Conservation (phyloP, 2,888 invertebrate genomes). For the Brachyopa scutellaris region DNA sequence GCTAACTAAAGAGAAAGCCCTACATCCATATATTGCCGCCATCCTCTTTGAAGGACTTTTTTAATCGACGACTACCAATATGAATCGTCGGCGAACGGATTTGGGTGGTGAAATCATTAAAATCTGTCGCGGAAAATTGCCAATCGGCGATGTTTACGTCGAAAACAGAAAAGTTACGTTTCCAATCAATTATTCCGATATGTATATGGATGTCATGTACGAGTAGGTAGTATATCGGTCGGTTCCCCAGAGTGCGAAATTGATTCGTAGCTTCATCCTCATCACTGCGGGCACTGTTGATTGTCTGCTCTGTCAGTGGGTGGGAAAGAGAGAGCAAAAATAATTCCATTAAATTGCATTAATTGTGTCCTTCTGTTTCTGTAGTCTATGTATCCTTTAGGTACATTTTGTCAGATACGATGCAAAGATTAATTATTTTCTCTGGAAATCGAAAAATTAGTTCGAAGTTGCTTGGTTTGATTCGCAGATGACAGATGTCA, state of each 20-base stretch:
- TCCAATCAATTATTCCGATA: slow-evolving; percentile 63
- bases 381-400: too few species aligned
- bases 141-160: slow-evolving; percentile 61
- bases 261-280: background rate
- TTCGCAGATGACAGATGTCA: too few species aligned
- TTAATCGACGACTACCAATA: too few species aligned
- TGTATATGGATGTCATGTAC: background rate
- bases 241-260: slow-evolving; percentile 12
- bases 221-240: too few species aligned
- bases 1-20: too few species aligned
- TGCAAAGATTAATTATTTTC: slow-evolving; percentile 45
- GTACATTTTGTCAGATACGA: slow-evolving; percentile 35
- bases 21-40: too few species aligned
- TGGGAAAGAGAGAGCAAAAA: slow-evolving; percentile 5
- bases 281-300: slow-evolving; percentile 2
- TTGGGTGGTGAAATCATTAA: slow-evolving; percentile 63
- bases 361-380: slow-evolving; percentile 29
- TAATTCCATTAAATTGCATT: slow-evolving; percentile 52
- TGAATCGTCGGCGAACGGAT: too few species aligned
- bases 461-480: background rate
- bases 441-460: slow-evolving; percentile 35
- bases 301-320: slow-evolving; percentile 23
- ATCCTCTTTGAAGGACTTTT: too few species aligned
- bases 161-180: slow-evolving; percentile 60
- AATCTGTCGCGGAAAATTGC: slow-evolving; percentile 57